A percentile compares a stretch with the other conserved stretches of the same genome.
Evolutionary conservation across 1,140 invertebrate genomes (phyloP).

Genomic region (Cydia strobilella): DNA sequence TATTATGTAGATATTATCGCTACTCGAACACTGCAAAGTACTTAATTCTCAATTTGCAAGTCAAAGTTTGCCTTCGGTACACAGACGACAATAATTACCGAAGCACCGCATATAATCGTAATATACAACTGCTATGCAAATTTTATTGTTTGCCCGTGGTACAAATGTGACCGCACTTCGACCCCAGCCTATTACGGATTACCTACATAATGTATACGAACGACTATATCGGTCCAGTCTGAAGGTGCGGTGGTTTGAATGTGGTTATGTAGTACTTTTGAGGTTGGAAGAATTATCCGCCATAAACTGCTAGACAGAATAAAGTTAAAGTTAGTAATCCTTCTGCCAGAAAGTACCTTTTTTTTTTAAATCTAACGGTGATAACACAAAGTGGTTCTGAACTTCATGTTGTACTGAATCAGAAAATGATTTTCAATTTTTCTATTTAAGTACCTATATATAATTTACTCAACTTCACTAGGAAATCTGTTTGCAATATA

Average conservation of each 20-base stretch:
- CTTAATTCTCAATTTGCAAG: conserved; percentile 8
- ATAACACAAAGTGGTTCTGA: not conserved
- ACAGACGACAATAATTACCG: conserved; percentile 20
- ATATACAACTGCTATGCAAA: conserved; percentile 32
- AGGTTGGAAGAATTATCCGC: not conserved
- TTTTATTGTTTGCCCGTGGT: conserved; percentile 18
- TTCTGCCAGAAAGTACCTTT: not conserved
- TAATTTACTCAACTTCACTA: not conserved
- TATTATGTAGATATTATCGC: not conserved
- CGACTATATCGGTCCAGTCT: conserved; percentile 24
- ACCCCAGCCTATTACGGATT: conserved; percentile 15
- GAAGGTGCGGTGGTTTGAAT: conserved; percentile 8
- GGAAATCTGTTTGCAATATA: not conserved
- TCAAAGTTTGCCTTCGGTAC: not conserved
- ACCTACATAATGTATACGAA: conserved; percentile 19
- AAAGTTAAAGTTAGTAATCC: not conserved
- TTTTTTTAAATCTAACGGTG: not conserved
- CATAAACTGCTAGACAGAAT: not conserved
- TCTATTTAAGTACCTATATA: not conserved
- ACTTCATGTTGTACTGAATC: no score
- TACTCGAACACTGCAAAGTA: conserved; percentile 1
- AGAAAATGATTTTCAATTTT: no score
- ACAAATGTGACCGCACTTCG: conserved; percentile 30
- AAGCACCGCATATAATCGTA: conserved; percentile 22
- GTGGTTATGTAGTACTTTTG: conserved; percentile 11